Percentiles rank a stretch among this genome's conserved stretches.
Conservation (phyloP, 2,888 invertebrate species). For the Ophion ventricosus region DNA sequence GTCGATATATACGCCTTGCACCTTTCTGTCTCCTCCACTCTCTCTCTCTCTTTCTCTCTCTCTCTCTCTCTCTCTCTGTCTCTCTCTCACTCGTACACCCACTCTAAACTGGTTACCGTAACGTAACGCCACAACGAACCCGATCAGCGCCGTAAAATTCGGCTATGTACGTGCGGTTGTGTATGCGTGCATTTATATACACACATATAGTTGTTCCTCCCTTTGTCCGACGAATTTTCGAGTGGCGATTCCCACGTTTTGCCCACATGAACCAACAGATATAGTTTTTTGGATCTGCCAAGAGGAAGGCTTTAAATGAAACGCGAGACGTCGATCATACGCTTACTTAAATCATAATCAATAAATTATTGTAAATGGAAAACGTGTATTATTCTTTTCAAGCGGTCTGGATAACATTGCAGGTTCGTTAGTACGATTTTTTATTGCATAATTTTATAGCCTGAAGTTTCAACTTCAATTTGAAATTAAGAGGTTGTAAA, state of each 20-base stretch:
- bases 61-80: slow-evolving; percentile 28
- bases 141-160: slow-evolving; percentile 63
- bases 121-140: slow-evolving; percentile 68
- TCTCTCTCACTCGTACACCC: slow-evolving; percentile 63
- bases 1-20: slow-evolving; percentile 38
- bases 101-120: slow-evolving; percentile 72
- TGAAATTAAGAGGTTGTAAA: too few relatives aligned
- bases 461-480: too few relatives aligned
- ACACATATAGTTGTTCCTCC: slow-evolving; percentile 12
- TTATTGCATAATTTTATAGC: too few relatives aligned
- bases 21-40: slow-evolving; percentile 21
- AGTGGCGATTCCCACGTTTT: slow-evolving; percentile 66
- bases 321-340: not conserved
- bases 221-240: slow-evolving; percentile 67
- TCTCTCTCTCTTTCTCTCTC: slow-evolving; percentile 30
- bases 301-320: slow-evolving; percentile 9
- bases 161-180: slow-evolving; percentile 7
- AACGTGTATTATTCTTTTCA: not conserved
- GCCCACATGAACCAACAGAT: slow-evolving; percentile 54
- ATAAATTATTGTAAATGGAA: not conserved
- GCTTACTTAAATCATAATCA: not conserved
- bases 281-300: slow-evolving; percentile 8
- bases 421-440: too few relatives aligned
- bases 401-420: too few relatives aligned
- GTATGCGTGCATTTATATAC: slow-evolving; percentile 13